Base-by-base conservation (phyloP, 1,140 invertebrate genomes). In the Apis florea region DNA sequence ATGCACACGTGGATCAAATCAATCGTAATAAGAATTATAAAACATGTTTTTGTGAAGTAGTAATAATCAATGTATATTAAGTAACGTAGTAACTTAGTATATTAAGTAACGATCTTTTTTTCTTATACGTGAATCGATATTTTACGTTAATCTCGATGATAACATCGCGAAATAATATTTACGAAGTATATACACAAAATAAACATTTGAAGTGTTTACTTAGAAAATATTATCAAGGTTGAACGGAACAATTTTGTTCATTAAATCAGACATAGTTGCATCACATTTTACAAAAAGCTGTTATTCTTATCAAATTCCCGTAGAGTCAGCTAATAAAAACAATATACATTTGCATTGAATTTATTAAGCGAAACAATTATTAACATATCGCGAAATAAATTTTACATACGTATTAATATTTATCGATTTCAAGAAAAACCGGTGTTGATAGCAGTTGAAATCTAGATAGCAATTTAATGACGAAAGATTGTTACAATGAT, bases 391-490 rank as follows among this genome's bases (percentile, higher is more conserved):
- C 4, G 13, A 1, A 17, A 24, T 2, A 51, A 47, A 2, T 53
- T 21, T 19, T 6, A 2, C 17, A 1, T 6, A 12, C n/a, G n/a
- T 54, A 13, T 53, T 24, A 31, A 68, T 12, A 47, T 75, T 75
- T 68, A 75, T 19, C 1, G 63, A n/a, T 63, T 69, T 31, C 47
- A 13, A 53, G 26, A 47, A 63, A 69, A 69, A 19, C 53, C 17
- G 1, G n/a, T 58, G 9, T 70, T 53, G 8, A 47, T 26, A 54
- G 21, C n/a, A n/a, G n/a, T n/a, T n/a, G n/a, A 49, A 64, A 73
- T 61, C 13, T 64, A 56, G 67, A 79, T 49, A 71, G 71, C 68
- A 31, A 26, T 59, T 79, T 70, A 79, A 58, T 58, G 10, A 53
- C 69, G 53, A 54, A 26, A 26, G 5, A 63, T 13, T 51, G 11